Evolutionary conservation across 92 coral and sea anemone genomes (phyloP).

Genomic region (Epizoanthus stellaris): DNA sequence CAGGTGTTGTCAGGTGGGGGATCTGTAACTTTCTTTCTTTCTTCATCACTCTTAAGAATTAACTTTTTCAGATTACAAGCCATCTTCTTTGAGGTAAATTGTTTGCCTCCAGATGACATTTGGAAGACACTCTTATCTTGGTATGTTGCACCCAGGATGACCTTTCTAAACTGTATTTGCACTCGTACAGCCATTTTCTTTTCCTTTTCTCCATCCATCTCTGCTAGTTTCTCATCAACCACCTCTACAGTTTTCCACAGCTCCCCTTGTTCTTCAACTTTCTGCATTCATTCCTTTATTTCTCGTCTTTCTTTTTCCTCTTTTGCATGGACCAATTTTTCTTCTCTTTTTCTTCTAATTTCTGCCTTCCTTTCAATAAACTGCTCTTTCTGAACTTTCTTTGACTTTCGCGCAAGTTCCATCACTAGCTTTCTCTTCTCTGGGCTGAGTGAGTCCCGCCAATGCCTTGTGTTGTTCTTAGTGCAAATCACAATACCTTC

Average conservation of each 20-base stretch:
- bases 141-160: constrained; percentile 36
- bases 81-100: neutral
- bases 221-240: constrained; percentile 1
- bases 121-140: constrained; percentile 43
- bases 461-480: constrained; percentile 35
- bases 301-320: constrained; percentile 22
- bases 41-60: constrained; percentile 3
- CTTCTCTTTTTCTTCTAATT: constrained; percentile 23
- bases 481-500: constrained; percentile 36
- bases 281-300: constrained; percentile 5
- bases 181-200: no score
- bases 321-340: constrained; percentile 19
- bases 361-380: neutral
- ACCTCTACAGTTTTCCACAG: constrained; percentile 31
- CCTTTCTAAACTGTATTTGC: neutral
- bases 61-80: constrained; percentile 2
- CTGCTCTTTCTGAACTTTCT: neutral
- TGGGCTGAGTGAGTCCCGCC: constrained; percentile 5
- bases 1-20: neutral
- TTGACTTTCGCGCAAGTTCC: neutral
- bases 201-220: neutral
- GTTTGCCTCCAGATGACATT: constrained; percentile 4
- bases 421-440: neutral
- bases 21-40: constrained; percentile 12
- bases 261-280: constrained; percentile 35